Percentiles rank a stretch among this genome's conserved stretches.
Evolutionary conservation across 1,140 invertebrate genomes (phyloP).

Genomic region (Lasaia peninsularis): DNA sequence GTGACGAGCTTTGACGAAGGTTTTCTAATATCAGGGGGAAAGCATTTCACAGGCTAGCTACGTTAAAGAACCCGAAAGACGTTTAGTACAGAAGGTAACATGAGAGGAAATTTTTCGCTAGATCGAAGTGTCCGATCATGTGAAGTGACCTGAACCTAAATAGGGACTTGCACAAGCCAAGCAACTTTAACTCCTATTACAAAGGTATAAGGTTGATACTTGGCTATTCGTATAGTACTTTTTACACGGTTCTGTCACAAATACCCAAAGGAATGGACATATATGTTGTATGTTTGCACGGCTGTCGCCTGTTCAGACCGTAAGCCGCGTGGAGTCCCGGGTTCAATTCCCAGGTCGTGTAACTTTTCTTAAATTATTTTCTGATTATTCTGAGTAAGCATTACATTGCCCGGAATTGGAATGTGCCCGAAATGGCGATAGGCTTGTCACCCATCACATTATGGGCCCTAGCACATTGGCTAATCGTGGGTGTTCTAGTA

Average conservation of each 20-base stretch:
- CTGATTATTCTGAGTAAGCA: too few relatives aligned
- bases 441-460: too few relatives aligned
- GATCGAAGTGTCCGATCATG: slow-evolving; percentile 3
- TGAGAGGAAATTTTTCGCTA: slow-evolving; percentile 6
- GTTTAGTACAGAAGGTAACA: slow-evolving; percentile 8
- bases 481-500: too few relatives aligned
- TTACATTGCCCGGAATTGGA: too few relatives aligned
- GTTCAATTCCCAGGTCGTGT: too few relatives aligned
- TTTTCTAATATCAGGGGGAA: slow-evolving; percentile 3
- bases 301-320: too few relatives aligned
- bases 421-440: too few relatives aligned
- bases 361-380: too few relatives aligned
- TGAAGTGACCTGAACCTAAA: slow-evolving; percentile 6
- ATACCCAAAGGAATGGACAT: not conserved
- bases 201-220: not conserved
- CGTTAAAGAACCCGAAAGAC: slow-evolving; percentile 10
- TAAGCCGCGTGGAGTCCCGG: too few relatives aligned
- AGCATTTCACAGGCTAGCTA: slow-evolving; percentile 1
- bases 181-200: not conserved
- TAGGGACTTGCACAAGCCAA: not conserved
- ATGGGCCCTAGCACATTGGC: too few relatives aligned
- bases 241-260: not conserved
- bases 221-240: not conserved
- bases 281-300: too few relatives aligned
- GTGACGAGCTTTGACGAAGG: slow-evolving; percentile 6